These are phyloP conservation scores for Morelia viridis DNA, from an alignment of 2,797 vertebrate genomes.

Conservation along the genomic window DNA sequence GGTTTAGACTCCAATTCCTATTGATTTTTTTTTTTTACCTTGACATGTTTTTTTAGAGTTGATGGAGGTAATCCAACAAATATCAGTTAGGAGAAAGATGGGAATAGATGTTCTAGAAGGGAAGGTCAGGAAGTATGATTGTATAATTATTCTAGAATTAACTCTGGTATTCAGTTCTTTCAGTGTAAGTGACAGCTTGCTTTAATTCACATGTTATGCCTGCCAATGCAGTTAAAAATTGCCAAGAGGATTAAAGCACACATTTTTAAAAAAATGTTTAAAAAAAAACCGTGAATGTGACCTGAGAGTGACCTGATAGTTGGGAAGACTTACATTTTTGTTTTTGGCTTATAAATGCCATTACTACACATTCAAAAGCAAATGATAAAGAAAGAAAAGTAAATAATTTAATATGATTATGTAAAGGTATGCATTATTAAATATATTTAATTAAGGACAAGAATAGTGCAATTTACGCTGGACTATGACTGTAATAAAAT, in stretches of 20 bases:
- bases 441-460: neutral
- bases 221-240: neutral
- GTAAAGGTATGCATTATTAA: neutral
- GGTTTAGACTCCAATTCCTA: neutral
- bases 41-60: neutral
- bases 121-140: neutral
- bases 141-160: neutral
- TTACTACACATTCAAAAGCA: neutral
- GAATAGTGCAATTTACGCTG: neutral
- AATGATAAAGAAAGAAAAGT: neutral
- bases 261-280: neutral
- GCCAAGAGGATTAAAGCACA: neutral
- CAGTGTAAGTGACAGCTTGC: neutral
- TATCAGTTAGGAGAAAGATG: neutral
- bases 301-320: neutral
- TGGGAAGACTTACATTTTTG: neutral
- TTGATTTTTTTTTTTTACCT: neutral
- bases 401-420: rapidly evolving
- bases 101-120: neutral
- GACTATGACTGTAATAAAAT: neutral
- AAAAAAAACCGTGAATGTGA: neutral
- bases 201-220: neutral
- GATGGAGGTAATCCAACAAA: neutral
- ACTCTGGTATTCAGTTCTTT: neutral
- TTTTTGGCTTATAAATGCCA: neutral